Conservation (phyloP, 2,797 vertebrate species). For the Orestias chungarensis region DNA sequence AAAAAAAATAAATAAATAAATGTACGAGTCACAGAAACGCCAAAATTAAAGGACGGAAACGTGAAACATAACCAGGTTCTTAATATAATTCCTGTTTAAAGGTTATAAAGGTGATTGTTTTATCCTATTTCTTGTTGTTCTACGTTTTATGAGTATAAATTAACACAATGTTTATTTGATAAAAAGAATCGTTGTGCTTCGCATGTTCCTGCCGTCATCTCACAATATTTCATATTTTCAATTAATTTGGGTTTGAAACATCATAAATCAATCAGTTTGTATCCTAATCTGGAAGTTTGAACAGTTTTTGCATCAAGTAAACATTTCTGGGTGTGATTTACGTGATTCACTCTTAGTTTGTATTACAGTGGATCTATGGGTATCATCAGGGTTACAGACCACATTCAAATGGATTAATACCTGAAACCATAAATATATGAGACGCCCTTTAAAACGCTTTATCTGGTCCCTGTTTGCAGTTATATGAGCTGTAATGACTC, state of each 20-base stretch:
- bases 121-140: not conserved
- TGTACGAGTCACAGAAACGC: not conserved
- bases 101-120: not conserved
- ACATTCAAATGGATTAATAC: no score
- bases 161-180: not conserved
- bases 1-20: not conserved
- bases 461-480: no score
- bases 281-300: no score
- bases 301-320: not conserved
- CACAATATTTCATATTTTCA: not conserved
- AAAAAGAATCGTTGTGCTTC: not conserved
- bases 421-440: no score
- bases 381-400: no score
- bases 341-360: not conserved
- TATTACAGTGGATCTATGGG: no score
- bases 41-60: no score
- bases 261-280: not conserved
- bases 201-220: not conserved
- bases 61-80: not conserved
- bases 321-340: not conserved
- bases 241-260: not conserved
- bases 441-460: no score
- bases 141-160: not conserved
- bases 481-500: no score
- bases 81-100: not conserved